Percentiles rank a stretch among this genome's conserved stretches.
Evolutionary conservation across 2,797 vertebrate genomes (phyloP).

Genomic region (Catamblyrhynchus diadema): DNA sequence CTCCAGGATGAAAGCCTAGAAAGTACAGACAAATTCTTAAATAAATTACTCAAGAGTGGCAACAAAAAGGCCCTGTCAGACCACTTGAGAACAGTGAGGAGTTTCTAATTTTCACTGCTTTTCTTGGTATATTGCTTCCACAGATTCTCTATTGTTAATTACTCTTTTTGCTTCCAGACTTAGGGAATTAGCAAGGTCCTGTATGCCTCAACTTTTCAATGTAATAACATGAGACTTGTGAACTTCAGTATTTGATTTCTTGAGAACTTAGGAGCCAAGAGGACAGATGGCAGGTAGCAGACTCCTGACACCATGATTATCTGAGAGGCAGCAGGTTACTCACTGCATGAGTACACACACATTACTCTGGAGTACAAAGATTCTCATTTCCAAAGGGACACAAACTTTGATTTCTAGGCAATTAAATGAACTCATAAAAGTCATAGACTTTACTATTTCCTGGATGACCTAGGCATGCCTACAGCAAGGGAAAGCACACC

Average conservation of each 20-base stretch:
- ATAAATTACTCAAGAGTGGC: background rate
- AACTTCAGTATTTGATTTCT: background rate
- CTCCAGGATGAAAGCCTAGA: background rate
- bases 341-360: background rate
- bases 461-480: background rate
- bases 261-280: background rate
- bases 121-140: background rate
- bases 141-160: background rate
- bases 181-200: background rate
- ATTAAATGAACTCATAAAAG: background rate
- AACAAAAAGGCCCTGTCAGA: fast-evolving
- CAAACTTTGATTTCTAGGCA: background rate
- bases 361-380: background rate
- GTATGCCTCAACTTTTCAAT: background rate
- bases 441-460: background rate
- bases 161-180: background rate
- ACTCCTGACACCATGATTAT: background rate
- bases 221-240: background rate
- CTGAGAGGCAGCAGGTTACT: background rate
- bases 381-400: background rate
- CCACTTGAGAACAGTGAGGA: background rate
- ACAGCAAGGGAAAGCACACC: background rate
- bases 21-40: background rate
- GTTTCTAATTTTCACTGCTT: background rate
- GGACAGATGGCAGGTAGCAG: background rate